phyloP scores from a whole-genome alignment of 2,113 vertebrate genomes.

The Marmota flaviventris region DNA sequence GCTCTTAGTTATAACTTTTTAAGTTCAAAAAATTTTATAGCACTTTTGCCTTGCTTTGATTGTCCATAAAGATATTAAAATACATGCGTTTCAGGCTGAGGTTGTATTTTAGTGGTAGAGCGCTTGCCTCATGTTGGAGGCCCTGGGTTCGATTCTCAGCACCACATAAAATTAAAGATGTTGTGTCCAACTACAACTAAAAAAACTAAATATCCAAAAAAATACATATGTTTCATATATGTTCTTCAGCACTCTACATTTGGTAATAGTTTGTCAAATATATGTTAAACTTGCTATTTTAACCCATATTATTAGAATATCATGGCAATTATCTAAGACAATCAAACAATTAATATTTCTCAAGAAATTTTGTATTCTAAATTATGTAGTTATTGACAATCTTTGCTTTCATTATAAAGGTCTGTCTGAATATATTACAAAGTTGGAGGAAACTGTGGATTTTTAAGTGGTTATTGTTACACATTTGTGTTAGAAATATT shows the following conservation, averaged over 20 bases:
- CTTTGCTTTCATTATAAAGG: background rate
- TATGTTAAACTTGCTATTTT: background rate
- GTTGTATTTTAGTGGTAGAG: no score
- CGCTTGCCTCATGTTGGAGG: no score
- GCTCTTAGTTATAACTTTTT: background rate
- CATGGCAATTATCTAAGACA: background rate
- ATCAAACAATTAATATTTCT: background rate
- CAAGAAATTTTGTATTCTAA: background rate
- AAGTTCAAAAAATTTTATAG: background rate
- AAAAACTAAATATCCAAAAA: background rate
- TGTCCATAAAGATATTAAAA: slow-evolving; percentile 7
- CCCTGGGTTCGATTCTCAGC: no score
- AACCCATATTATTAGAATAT: background rate
- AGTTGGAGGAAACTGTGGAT: background rate
- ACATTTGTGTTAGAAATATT: background rate
- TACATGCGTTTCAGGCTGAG: background rate
- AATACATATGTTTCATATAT: background rate
- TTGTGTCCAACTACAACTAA: no score
- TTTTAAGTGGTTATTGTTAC: background rate
- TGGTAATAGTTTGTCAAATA: background rate
- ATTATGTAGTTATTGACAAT: background rate
- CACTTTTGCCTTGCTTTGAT: background rate
- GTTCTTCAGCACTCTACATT: background rate
- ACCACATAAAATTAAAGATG: no score
- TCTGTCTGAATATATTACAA: background rate